Evolutionary conservation across 2,113 vertebrate species (phyloP).

Genomic region (Ailuropoda melanoleuca): DNA sequence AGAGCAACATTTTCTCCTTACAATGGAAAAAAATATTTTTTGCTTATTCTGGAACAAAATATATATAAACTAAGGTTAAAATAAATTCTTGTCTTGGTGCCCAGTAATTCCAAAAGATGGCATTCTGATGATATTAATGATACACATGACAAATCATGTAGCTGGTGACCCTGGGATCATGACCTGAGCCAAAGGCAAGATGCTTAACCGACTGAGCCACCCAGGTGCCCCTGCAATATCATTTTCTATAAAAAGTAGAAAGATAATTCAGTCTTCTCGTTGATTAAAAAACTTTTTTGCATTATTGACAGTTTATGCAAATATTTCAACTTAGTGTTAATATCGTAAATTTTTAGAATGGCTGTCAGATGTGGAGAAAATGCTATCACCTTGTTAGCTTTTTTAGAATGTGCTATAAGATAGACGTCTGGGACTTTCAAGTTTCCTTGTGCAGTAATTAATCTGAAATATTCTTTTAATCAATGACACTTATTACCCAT

Average conservation of each 20-base stretch:
- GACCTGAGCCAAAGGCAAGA: background rate
- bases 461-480: background rate
- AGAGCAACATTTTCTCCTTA: background rate
- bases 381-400: background rate
- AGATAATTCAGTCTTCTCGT: background rate
- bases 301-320: background rate
- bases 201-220: background rate
- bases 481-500: slow-evolving; percentile 1
- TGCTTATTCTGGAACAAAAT: background rate
- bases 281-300: background rate
- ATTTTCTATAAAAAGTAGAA: background rate
- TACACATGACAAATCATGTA: slow-evolving; percentile 35
- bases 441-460: background rate
- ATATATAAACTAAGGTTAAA: slow-evolving; percentile 4
- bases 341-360: background rate
- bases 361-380: background rate
- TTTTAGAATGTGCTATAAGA: background rate
- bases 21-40: background rate
- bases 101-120: slow-evolving; percentile 16
- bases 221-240: background rate
- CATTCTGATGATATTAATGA: slow-evolving; percentile 31
- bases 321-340: slow-evolving; percentile 5
- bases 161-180: background rate
- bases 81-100: background rate
- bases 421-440: background rate